phyloP scores from a whole-genome alignment of 2,113 vertebrate species.

The Geococcyx californianus region DNA sequence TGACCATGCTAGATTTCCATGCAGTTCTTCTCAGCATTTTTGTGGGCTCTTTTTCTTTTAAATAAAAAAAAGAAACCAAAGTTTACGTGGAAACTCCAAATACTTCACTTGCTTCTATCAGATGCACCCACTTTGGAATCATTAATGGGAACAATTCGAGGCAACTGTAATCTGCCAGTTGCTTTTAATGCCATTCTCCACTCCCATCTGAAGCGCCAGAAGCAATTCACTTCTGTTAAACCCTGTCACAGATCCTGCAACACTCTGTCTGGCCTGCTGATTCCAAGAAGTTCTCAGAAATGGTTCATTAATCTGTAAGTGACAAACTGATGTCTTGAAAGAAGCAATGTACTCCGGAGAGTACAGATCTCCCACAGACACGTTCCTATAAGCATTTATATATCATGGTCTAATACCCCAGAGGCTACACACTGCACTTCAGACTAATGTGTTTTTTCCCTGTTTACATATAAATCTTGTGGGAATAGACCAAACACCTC shows the following conservation, averaged over 20 bases:
- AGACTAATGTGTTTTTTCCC: neutral
- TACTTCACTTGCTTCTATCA: neutral
- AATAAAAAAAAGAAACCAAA: neutral
- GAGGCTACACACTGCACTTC: neutral
- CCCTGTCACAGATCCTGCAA: neutral
- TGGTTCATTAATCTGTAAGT: conserved; percentile 25
- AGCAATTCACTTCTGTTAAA: neutral
- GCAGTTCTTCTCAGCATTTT: neutral
- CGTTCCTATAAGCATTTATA: neutral
- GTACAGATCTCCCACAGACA: neutral
- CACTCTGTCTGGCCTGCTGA: conserved; percentile 4
- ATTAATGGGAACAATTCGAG: neutral
- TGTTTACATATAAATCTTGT: neutral
- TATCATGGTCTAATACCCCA: neutral
- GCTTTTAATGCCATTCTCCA: neutral
- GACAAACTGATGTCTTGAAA: conserved; percentile 25
- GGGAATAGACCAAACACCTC: neutral
- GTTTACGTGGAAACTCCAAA: neutral
- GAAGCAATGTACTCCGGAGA: neutral
- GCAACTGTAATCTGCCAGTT: neutral
- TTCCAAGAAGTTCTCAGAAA: conserved; percentile 10
- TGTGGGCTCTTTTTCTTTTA: neutral
- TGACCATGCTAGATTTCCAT: neutral
- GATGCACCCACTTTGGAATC: neutral
- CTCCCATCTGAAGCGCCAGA: neutral